Evolutionary conservation across 2,888 invertebrate species (phyloP).

Genomic region (Exephanes ischioxanthus): DNA sequence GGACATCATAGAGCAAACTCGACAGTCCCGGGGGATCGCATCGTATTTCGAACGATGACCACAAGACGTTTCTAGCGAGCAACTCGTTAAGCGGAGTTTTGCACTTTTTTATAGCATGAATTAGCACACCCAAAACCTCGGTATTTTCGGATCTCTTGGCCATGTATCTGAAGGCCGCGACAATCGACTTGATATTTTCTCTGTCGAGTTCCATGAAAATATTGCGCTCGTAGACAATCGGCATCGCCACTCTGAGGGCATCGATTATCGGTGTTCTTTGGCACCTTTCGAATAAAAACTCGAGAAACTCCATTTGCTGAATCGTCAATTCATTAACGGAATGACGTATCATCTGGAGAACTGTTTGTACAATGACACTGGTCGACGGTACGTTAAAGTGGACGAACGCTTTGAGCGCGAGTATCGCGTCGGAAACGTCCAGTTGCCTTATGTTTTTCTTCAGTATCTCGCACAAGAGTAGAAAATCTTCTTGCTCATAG

Average conservation of each 20-base stretch:
- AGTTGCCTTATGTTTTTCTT: conserved; percentile 86
- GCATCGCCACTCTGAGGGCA: conserved; percentile 88
- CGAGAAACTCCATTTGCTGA: conserved; percentile 88
- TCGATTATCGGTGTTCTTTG: conserved; percentile 87
- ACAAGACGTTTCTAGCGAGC: conserved; percentile 8
- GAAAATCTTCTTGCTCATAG: conserved; percentile 58
- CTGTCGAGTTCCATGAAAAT: conserved; percentile 87
- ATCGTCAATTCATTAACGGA: conserved; percentile 88
- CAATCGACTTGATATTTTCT: conserved; percentile 86
- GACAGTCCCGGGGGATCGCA: conserved; percentile 3
- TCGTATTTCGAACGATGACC: conserved; percentile 2
- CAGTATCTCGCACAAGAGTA: conserved; percentile 70
- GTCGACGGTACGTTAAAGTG: conserved; percentile 87
- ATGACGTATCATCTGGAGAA: conserved; percentile 88
- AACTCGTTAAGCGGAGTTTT: conserved; percentile 3
- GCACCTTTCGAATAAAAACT: conserved; percentile 87
- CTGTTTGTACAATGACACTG: conserved; percentile 87
- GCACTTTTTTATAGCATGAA: conserved; percentile 49
- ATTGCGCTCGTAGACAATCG: conserved; percentile 89
- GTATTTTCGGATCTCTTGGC: conserved; percentile 42
- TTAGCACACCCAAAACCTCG: neutral
- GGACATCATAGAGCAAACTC: conserved; percentile 1
- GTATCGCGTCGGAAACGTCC: conserved; percentile 86
- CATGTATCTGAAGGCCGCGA: conserved; percentile 86
- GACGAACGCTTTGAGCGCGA: conserved; percentile 87